phyloP scores from a whole-genome alignment of 2,797 vertebrate species.

The Limosa lapponica region DNA sequence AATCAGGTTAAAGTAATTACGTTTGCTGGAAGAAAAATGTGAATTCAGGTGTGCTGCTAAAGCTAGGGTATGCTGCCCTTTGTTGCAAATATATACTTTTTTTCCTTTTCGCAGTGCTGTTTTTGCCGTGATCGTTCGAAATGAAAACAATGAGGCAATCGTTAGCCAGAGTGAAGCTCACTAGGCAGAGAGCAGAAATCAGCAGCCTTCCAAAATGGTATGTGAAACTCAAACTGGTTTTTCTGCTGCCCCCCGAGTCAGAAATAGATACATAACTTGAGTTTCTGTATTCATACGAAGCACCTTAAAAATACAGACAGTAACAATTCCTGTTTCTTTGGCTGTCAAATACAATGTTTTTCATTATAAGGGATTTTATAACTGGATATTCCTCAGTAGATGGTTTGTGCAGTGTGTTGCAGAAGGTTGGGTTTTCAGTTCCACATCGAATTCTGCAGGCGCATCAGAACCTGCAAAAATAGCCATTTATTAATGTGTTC shows the following conservation, averaged over 20 bases:
- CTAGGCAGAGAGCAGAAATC: neutral
- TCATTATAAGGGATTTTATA: neutral
- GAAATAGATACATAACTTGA: rapidly evolving
- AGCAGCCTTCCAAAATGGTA: neutral
- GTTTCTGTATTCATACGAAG: neutral
- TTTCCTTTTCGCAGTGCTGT: neutral
- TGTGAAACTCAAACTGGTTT: neutral
- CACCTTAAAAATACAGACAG: neutral
- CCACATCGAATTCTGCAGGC: neutral
- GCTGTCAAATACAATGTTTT: neutral
- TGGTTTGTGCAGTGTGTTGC: neutral
- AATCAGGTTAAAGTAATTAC: neutral
- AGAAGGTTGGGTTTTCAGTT: neutral
- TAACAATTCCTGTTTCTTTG: neutral
- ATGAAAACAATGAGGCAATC: neutral
- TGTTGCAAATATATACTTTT: neutral
- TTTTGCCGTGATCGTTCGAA: neutral
- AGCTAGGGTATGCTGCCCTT: neutral
- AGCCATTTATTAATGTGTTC: neutral
- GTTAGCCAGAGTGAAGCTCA: neutral
- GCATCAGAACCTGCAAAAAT: neutral
- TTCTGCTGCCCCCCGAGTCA: neutral
- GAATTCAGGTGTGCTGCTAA: neutral
- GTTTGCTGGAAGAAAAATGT: neutral
- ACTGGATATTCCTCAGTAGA: neutral